Conservation (phyloP, 2,113 vertebrate genomes). For the Eublepharis macularius region DNA sequence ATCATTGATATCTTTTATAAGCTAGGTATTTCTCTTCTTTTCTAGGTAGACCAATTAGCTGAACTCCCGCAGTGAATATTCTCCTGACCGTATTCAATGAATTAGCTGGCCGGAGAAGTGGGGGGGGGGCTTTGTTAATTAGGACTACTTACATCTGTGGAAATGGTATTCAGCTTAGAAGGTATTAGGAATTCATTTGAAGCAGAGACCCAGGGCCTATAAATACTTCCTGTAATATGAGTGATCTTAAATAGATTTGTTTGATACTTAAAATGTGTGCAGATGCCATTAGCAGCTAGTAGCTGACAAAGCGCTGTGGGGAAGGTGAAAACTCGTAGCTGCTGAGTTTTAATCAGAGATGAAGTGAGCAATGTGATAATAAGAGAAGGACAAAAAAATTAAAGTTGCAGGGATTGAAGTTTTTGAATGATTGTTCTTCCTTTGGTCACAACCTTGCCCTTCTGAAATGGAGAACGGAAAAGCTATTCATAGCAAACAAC, state of each 20-base stretch:
- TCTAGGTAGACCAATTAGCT: slow-evolving; percentile 23
- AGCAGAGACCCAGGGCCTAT: not conserved
- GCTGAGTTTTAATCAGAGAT: not conserved
- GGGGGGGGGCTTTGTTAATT: not conserved
- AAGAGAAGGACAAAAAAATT: not conserved
- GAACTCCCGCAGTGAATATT: slow-evolving; percentile 22
- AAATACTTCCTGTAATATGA: not conserved
- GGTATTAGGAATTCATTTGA: slow-evolving; percentile 8
- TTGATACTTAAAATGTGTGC: slow-evolving; percentile 1
- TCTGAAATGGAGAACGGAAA: not conserved
- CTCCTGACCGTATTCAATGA: slow-evolving; percentile 15
- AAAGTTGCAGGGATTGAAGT: not conserved
- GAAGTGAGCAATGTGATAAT: slow-evolving; percentile 1
- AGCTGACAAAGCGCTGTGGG: not conserved
- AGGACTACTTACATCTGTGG: not conserved
- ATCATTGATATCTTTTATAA: slow-evolving; percentile 1
- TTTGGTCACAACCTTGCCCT: not conserved
- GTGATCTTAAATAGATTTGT: slow-evolving; percentile 14
- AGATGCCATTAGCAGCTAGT: not conserved
- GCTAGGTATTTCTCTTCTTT: not conserved
- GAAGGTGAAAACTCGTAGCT: not conserved
- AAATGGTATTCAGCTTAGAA: not conserved
- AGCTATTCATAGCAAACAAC: not conserved
- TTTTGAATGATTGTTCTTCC: not conserved
- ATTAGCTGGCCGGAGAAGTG: slow-evolving; percentile 3